Conservation (phyloP, 1,140 invertebrate species). For the Mactra quadrangularis region DNA sequence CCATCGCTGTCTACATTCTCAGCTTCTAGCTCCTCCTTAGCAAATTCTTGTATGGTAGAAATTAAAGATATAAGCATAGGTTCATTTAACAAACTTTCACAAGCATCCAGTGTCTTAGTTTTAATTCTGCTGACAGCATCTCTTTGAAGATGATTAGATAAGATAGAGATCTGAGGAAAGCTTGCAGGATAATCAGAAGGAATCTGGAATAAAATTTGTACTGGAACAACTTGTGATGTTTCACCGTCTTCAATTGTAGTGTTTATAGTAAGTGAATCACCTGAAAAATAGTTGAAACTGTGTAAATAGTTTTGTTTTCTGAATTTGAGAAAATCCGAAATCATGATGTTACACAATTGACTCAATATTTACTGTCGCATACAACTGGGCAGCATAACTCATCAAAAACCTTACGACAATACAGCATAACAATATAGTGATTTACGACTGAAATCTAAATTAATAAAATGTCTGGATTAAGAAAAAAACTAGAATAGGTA, state of each 20-base stretch:
- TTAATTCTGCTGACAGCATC: slow-evolving; percentile 18
- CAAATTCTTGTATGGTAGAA: slow-evolving; percentile 4
- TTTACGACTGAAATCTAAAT: too few relatives aligned
- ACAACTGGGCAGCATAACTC: too few relatives aligned
- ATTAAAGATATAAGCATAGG: slow-evolving; percentile 44
- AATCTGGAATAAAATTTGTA: slow-evolving; percentile 14
- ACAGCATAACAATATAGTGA: too few relatives aligned
- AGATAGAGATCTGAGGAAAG: slow-evolving; percentile 29
- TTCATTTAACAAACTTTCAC: slow-evolving; percentile 16
- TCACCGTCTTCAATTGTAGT: background rate
- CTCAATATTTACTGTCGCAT: too few relatives aligned
- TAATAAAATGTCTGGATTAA: too few relatives aligned
- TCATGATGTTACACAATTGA: too few relatives aligned
- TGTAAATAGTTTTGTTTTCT: too few relatives aligned
- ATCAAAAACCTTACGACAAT: too few relatives aligned
- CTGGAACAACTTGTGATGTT: background rate
- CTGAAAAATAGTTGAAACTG: background rate
- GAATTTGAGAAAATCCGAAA: too few relatives aligned
- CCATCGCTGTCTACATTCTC: background rate
- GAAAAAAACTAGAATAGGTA: too few relatives aligned
- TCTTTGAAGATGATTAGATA: slow-evolving; percentile 18
- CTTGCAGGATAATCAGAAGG: slow-evolving; percentile 8
- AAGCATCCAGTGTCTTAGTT: background rate
- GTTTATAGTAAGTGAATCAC: slow-evolving; percentile 4
- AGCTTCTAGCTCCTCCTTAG: slow-evolving; percentile 13